Base-by-base conservation (phyloP, 1,140 invertebrate genomes). In the Lepidostoma basale region DNA sequence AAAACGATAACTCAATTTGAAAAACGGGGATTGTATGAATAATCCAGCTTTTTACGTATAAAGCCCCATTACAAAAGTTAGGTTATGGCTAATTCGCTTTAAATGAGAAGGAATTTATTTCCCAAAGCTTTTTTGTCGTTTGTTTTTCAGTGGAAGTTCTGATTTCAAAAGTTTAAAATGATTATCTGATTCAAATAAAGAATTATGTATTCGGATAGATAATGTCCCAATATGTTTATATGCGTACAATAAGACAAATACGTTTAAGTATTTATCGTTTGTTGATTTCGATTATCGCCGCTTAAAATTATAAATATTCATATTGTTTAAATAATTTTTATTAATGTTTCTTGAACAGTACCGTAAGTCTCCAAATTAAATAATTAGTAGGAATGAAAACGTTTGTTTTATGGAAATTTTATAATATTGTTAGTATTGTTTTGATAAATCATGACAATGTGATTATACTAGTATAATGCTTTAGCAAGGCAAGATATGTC, bases 81-180 rank as follows among this genome's bases (percentile, higher is more conserved):
- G 54, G 54, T 59, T 59, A 59, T 59, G 10, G 54, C 54, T 59
- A 59, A 59, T 59, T 59, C 54, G 33, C 23, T 59, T 59, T 59
- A 59, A 59, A 59, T 39, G 54, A 59, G 54, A 59, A 39, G 54
- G 54, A 59, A 59, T 59, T 39, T 56, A 56, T 40, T 59, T 23
- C 54, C 54, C 33, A 59, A 59, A 59, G 54, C 54, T 59, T 59
- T 33, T 33, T 56, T 59, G 36, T 59, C 18, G 54, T 59, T 59
- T 59, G 54, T 59, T 59, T 56, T 59, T 59, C 36, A 39, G 54
- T 39, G 36, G 54, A 59, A 59, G 36, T 59, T 59, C 22, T 59
- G 54, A 59, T 59, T 59, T 33, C 54, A 6, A 59, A 59, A 59
- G 54, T 59, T 59, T 22, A 20, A 59, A 40, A 36, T 59, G 30